Conservation (phyloP, 2,797 vertebrate species). For the Anabacerthia variegaticeps region DNA sequence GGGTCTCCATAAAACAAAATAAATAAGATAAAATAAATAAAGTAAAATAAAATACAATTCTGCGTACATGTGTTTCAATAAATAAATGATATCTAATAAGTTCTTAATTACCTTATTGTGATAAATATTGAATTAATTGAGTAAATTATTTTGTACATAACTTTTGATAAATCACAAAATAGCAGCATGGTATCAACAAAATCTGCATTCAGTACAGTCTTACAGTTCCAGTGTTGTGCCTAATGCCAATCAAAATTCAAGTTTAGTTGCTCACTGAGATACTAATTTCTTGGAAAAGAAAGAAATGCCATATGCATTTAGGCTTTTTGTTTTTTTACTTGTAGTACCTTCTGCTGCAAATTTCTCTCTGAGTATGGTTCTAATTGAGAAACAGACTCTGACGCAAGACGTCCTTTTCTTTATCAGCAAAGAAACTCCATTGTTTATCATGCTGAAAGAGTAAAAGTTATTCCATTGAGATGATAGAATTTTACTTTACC, state of each 20-base stretch:
- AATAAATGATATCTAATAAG: neutral
- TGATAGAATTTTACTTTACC: neutral
- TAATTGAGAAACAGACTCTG: neutral
- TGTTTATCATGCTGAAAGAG: neutral
- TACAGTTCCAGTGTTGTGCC: neutral
- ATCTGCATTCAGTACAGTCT: neutral
- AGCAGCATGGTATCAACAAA: neutral
- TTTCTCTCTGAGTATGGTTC: neutral
- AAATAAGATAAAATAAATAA: neutral
- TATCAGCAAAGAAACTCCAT: accelerated
- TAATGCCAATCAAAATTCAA: neutral
- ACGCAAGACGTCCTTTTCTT: neutral
- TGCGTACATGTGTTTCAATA: neutral
- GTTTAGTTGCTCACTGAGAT: neutral
- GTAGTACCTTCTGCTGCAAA: neutral
- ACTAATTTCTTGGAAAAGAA: neutral
- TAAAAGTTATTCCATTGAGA: neutral
- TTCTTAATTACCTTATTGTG: conserved; percentile 2
- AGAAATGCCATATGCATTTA: neutral
- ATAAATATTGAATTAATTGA: conserved; percentile 36
- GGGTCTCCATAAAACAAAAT: neutral
- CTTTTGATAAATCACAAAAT: neutral
- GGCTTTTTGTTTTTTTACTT: neutral
- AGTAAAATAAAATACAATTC: neutral
- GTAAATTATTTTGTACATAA: neutral